phyloP scores from a whole-genome alignment of 2,888 invertebrate genomes.

The Drosophila anomalata region DNA sequence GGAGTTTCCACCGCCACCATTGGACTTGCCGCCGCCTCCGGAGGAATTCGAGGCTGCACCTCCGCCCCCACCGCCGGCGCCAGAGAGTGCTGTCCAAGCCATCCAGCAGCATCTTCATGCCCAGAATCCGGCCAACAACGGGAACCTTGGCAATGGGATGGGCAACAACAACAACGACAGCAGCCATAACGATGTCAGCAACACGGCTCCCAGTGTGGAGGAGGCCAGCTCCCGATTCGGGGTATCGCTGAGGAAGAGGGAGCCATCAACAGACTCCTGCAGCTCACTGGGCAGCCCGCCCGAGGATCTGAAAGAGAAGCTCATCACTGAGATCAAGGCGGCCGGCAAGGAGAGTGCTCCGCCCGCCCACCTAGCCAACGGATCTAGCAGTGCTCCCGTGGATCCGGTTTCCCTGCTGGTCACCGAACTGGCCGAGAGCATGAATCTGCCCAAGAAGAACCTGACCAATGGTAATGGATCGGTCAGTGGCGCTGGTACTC shows the following conservation, averaged over 20 bases:
- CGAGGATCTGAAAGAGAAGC: slow-evolving; percentile 89
- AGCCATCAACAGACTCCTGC: slow-evolving; percentile 86
- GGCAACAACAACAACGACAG: slow-evolving; percentile 58
- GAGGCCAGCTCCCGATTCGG: slow-evolving; percentile 90
- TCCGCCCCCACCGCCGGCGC: slow-evolving; percentile 75
- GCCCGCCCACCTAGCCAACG: slow-evolving; percentile 35
- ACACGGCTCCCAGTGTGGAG: slow-evolving; percentile 88
- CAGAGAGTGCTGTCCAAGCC: slow-evolving; percentile 63
- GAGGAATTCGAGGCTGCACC: slow-evolving; percentile 85
- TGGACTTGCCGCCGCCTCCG: slow-evolving; percentile 91
- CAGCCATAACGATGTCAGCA: slow-evolving; percentile 85
- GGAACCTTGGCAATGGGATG: slow-evolving; percentile 26
- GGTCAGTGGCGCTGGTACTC: slow-evolving; percentile 45
- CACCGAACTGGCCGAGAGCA: slow-evolving; percentile 92
- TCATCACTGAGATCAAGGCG: slow-evolving; percentile 93
- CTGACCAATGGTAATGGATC: slow-evolving; percentile 76
- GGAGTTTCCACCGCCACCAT: slow-evolving; percentile 94
- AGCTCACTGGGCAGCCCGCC: slow-evolving; percentile 85
- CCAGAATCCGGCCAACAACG: slow-evolving; percentile 47
- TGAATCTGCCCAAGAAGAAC: slow-evolving; percentile 86
- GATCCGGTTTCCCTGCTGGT: slow-evolving; percentile 93
- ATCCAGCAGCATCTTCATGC: slow-evolving; percentile 67
- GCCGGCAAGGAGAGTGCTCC: slow-evolving; percentile 57
- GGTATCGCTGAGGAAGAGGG: slow-evolving; percentile 88
- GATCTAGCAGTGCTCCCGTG: slow-evolving; percentile 80